Evolutionary conservation across 2,797 vertebrate species (phyloP), one percentile per base, ranked within the genome.

Genomic region (Orestias chungarensis): DNA sequence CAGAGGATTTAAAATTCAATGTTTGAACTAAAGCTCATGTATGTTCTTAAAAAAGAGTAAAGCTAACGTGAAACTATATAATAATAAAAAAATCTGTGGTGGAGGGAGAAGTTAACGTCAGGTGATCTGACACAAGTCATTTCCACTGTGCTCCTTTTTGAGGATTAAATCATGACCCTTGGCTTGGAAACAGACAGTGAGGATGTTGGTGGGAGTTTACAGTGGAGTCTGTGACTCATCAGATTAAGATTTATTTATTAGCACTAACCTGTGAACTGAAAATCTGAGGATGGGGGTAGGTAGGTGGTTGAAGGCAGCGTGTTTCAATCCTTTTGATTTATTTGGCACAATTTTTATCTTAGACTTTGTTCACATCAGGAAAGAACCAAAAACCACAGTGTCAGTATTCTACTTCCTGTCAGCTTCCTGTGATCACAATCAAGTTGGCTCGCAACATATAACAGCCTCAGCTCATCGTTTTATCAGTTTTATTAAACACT

Each of bases 341-440:
- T 29, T 31, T 31, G 7, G 11, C 17, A 6, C 14, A 5, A 6
- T 17, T 7, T 33, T 35, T n/a, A 8, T 38, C 11, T 43, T 38
- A 66, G 9, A 5, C n/a, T 52, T 46, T 1, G 20, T 15, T 23
- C 17, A 44, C 61, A 17, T 50, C 47, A 29, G 29, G 52, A 70
- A 78, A 73, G 43, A 4, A 55, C 57, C 10, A 69, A 27, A 23
- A 4, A 50, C 29, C 35, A 8, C 62, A 47, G 0, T 4, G 33
- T 64, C 42, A n/a, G 35, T 12, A 44, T 44, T 31, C 38, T 57
- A 4, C 64, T 68, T 76, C 61, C 67, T 74, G 47, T 20, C 55
- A 14, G 52, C 40, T 70, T 81, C 74, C 70, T 80, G 49, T 73
- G 27, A 40, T 68, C 27, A 61, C 3, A 11, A n/a, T 61, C 27